Evolutionary conservation across 1,140 invertebrate genomes (phyloP), one percentile per base, ranked within the genome.

Genomic region (Plectus sambesii): DNA sequence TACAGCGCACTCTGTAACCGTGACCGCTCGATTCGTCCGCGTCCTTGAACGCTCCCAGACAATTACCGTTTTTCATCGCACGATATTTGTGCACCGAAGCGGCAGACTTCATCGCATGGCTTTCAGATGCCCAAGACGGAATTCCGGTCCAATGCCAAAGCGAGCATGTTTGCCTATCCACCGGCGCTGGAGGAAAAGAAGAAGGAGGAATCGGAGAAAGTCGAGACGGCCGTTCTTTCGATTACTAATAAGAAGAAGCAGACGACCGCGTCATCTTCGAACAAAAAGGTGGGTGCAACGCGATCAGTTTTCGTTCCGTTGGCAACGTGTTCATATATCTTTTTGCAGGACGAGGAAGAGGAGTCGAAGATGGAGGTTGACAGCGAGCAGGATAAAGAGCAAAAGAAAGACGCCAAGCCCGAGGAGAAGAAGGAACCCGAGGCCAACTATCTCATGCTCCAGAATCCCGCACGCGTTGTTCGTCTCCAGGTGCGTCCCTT

Each of bases 181-280:
- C 84, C 92, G 17, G 81, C 89, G 0, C 72, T 98, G 19, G 93
- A 98, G 75, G 90, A 97, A 66, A 96, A 96, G 73, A 96, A 96
- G 72, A 84, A 88, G 37, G 89, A 94, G 66, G 87, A 94, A 70
- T 79, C 86, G 5, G 88, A 96, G 64, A 79, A 78, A 58, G 75
- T 79, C 46, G 88, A 90, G 26, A 97, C 90, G 15, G 93, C 92
- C 5, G 87, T 98, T 2, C 75, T 99, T 17, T 94, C 88, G 64
- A 96, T 96, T 58, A 93, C 93, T 78, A 80, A 86, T 48, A 80
- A 85, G 20, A 80, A 87, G 51, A 79, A 84, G 17, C 82, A 85
- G 53, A 76, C 75, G 3, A 77, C n/a, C n/a, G n/a, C n/a, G n/a
- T n/a, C n/a, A n/a, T n/a, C n/a, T n/a, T n/a, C n/a, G n/a, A n/a